A percentile compares a stretch with the other conserved stretches of the same genome.
phyloP scores from a whole-genome alignment of 2,113 vertebrate genomes.

The Nibea albiflora region DNA sequence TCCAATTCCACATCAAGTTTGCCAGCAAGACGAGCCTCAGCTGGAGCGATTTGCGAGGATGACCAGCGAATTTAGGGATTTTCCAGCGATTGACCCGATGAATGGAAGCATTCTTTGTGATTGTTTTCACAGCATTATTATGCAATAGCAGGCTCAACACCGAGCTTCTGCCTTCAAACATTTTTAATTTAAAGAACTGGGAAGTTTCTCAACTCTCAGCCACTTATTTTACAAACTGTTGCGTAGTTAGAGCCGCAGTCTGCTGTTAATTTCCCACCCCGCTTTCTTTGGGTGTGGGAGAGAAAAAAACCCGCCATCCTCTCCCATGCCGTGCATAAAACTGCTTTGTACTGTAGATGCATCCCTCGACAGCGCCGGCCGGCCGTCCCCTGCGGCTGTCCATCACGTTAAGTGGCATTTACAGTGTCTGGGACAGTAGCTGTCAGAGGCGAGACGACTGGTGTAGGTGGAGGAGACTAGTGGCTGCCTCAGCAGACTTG shows the following conservation, averaged over 20 bases:
- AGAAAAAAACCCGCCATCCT: neutral
- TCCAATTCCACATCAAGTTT: neutral
- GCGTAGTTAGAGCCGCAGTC: neutral
- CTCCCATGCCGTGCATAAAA: constrained; percentile 14
- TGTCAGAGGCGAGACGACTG: constrained; percentile 50
- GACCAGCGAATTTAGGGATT: neutral
- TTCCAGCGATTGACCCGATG: neutral
- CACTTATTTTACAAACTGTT: constrained; percentile 1
- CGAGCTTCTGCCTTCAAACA: neutral
- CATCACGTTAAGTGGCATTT: constrained; percentile 65
- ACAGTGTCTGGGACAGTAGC: constrained; percentile 67
- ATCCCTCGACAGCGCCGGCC: constrained; percentile 18
- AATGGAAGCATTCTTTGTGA: neutral
- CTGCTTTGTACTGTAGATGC: neutral
- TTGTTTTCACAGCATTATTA: constrained; percentile 1
- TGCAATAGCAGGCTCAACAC: neutral
- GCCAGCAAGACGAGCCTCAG: neutral
- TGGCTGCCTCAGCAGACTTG: constrained; percentile 47
- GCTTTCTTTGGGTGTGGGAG: constrained; percentile 1
- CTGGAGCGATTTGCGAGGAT: neutral
- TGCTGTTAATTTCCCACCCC: constrained; percentile 16
- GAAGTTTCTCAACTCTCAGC: constrained; percentile 8
- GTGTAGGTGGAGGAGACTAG: constrained; percentile 30
- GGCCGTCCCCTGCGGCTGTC: constrained; percentile 41
- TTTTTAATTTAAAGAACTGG: neutral